phyloP scores from a whole-genome alignment of 2,113 vertebrate species.

The Psammodynastes pulverulentus region DNA sequence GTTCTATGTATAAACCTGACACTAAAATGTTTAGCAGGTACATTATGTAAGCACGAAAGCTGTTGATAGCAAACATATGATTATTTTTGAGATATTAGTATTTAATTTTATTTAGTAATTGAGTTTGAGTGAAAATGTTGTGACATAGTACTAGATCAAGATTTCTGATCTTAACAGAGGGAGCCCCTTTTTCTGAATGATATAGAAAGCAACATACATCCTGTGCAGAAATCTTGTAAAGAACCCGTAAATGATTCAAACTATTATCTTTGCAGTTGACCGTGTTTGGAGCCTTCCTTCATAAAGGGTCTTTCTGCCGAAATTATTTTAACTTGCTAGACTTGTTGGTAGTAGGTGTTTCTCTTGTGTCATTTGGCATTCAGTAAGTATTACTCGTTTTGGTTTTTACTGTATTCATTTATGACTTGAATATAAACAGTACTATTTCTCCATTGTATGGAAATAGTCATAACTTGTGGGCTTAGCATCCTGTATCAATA shows the following conservation, averaged over 20 bases:
- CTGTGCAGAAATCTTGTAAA: conserved; percentile 65
- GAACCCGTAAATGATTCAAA: conserved; percentile 62
- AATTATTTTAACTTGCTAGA: conserved; percentile 99
- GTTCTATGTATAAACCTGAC: not conserved
- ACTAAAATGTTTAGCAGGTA: not conserved
- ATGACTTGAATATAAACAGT: not conserved
- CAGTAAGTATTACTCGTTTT: conserved; percentile 82
- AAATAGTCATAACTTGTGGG: not conserved
- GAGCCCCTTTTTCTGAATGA: not conserved
- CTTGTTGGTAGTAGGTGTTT: conserved; percentile 97
- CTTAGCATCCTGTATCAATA: not conserved
- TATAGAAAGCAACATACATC: conserved; percentile 35
- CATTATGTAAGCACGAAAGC: not conserved
- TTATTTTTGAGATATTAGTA: not conserved
- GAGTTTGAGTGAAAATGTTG: not conserved
- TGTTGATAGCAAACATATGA: not conserved
- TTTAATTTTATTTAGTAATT: not conserved
- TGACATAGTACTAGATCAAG: conserved; percentile 13
- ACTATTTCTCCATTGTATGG: not conserved
- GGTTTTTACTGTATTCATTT: conserved; percentile 7
- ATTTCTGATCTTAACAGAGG: not conserved
- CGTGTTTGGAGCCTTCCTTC: conserved; percentile 94
- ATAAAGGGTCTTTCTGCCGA: conserved; percentile 97
- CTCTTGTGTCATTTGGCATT: conserved; percentile 95
- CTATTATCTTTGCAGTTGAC: conserved; percentile 85